Conservation (phyloP, 2,797 vertebrate species). For the Perodicticus potto region DNA sequence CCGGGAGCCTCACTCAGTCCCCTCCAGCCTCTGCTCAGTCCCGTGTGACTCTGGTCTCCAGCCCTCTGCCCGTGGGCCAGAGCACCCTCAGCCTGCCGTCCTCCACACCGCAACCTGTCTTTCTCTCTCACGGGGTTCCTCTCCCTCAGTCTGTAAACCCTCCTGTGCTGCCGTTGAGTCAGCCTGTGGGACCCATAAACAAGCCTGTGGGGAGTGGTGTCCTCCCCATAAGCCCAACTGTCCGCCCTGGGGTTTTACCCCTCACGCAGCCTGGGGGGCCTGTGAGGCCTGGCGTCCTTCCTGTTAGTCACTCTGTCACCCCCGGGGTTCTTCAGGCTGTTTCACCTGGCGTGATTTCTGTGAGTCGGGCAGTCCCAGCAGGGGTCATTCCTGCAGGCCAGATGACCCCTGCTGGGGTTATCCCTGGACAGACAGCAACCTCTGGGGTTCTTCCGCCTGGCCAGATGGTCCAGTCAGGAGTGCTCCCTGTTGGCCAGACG, state of each 20-base stretch:
- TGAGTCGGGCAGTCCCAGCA: slow-evolving; percentile 58
- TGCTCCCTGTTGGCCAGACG: slow-evolving; percentile 77
- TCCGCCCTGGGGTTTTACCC: slow-evolving; percentile 83
- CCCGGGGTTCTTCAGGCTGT: slow-evolving; percentile 83
- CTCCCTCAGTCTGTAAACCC: slow-evolving; percentile 83
- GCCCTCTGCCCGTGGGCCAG: slow-evolving; percentile 87
- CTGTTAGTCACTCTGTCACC: slow-evolving; percentile 77
- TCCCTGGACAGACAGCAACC: slow-evolving; percentile 82
- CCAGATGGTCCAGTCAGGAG: slow-evolving; percentile 79
- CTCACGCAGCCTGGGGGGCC: slow-evolving; percentile 81
- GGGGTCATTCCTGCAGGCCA: slow-evolving; percentile 80
- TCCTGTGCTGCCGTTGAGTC: slow-evolving; percentile 81
- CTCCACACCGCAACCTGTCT: slow-evolving; percentile 87
- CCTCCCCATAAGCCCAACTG: slow-evolving; percentile 82
- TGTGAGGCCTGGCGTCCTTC: slow-evolving; percentile 76
- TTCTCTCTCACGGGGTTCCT: slow-evolving; percentile 89
- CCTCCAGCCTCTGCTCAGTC: slow-evolving; percentile 73
- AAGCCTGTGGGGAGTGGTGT: slow-evolving; percentile 78
- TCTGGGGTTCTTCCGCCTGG: slow-evolving; percentile 86
- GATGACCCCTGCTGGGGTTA: slow-evolving; percentile 79
- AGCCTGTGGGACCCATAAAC: slow-evolving; percentile 77
- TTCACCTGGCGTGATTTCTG: slow-evolving; percentile 85
- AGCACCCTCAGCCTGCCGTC: slow-evolving; percentile 84
- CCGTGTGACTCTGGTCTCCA: slow-evolving; percentile 88
- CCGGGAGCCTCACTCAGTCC: slow-evolving; percentile 84